Conservation (phyloP, 2,113 vertebrate genomes). For the Mirounga angustirostris region DNA sequence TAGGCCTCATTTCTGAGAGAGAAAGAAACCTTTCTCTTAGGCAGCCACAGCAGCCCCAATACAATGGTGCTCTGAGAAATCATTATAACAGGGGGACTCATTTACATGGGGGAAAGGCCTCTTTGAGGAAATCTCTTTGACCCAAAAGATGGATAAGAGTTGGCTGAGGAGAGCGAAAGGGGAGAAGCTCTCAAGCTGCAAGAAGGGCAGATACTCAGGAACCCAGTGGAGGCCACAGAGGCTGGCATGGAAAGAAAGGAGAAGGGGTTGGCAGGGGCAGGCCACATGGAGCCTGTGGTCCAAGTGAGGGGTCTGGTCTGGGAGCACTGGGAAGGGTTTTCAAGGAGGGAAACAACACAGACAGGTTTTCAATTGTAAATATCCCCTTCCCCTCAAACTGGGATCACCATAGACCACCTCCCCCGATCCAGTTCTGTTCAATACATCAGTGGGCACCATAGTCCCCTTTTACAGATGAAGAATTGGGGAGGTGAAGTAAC, state of each 20-base stretch:
- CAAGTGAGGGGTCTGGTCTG: neutral
- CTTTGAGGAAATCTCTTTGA: neutral
- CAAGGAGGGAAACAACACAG: neutral
- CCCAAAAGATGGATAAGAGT: neutral
- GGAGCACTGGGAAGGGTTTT: neutral
- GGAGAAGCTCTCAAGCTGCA: too few species aligned
- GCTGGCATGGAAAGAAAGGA: neutral
- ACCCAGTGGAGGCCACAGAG: neutral
- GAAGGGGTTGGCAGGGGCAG: neutral
- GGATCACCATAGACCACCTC: neutral
- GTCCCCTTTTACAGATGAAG: neutral
- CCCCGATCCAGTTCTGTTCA: neutral
- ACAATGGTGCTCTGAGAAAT: neutral
- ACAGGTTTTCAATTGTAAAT: neutral
- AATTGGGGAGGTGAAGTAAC: neutral
- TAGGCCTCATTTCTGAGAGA: neutral
- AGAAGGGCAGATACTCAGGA: neutral
- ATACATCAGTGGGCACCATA: accelerated
- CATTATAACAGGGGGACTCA: neutral
- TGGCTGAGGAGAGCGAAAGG: neutral
- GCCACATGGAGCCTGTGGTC: neutral
- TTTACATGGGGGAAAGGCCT: neutral
- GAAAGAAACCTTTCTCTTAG: neutral
- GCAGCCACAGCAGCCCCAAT: neutral
- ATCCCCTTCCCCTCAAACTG: neutral